Conservation (phyloP, 2,888 invertebrate genomes). For the Andrena minutula region DNA sequence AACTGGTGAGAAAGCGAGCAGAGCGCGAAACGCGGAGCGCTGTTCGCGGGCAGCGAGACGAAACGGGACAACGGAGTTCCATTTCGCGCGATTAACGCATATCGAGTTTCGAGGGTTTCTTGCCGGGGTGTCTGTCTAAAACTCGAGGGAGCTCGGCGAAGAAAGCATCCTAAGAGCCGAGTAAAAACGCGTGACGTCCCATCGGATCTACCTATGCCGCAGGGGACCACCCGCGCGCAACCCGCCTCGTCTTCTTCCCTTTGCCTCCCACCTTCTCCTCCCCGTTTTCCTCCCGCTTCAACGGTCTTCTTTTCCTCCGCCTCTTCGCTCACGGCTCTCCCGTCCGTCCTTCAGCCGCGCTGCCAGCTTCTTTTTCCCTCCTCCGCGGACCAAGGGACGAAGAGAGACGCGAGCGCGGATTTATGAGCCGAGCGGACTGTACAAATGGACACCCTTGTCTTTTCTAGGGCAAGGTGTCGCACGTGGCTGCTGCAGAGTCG, state of each 20-base stretch:
- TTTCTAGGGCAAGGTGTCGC: constrained; percentile 65
- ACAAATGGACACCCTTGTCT: constrained; percentile 60
- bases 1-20: too few species aligned
- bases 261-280: constrained; percentile 67
- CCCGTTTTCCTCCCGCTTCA: constrained; percentile 67
- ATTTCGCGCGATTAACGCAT: constrained; percentile 41
- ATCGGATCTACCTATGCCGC: constrained; percentile 77
- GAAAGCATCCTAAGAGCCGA: constrained; percentile 65
- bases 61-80: constrained; percentile 24
- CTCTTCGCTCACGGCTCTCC: constrained; percentile 71
- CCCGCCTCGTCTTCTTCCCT: constrained; percentile 74
- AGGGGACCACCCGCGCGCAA: constrained; percentile 83
- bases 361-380: constrained; percentile 34
- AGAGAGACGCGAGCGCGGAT: constrained; percentile 58
- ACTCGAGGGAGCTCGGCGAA: constrained; percentile 50
- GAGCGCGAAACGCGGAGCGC: too few species aligned
- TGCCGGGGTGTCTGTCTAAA: constrained; percentile 22
- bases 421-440: constrained; percentile 64
- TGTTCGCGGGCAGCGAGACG: too few species aligned
- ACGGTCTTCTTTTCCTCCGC: constrained; percentile 42
- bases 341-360: constrained; percentile 40
- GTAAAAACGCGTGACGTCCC: constrained; percentile 79
- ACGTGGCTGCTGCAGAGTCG: constrained; percentile 49
- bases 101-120: constrained; percentile 32
- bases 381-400: constrained; percentile 22